Evolutionary conservation across 2,888 invertebrate species (phyloP).

Genomic region (Dolichopus griseipennis): DNA sequence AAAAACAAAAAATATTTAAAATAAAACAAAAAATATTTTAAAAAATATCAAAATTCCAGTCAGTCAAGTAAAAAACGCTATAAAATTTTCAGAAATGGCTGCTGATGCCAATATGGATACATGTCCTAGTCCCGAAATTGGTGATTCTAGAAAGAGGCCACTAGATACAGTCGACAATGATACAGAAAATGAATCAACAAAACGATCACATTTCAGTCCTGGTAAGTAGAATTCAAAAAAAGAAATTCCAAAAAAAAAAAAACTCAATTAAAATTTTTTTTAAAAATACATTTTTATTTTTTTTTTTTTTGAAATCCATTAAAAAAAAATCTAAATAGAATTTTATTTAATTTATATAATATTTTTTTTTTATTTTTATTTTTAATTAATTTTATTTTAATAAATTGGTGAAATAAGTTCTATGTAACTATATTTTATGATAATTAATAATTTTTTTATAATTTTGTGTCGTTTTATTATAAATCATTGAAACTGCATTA

Average conservation of each 20-base stretch:
- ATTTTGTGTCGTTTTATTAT: too few relatives aligned
- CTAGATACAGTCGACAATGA: slow-evolving; percentile 59
- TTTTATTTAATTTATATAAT: neutral
- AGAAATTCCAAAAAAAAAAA: neutral
- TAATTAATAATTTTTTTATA: too few relatives aligned
- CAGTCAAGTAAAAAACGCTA: slow-evolving; percentile 3
- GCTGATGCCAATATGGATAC: slow-evolving; percentile 90
- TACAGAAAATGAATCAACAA: slow-evolving; percentile 79
- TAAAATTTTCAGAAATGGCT: slow-evolving; percentile 53
- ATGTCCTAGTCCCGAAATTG: slow-evolving; percentile 85
- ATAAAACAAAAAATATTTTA: too few relatives aligned
- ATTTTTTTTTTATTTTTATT: too few relatives aligned
- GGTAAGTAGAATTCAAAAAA: slow-evolving; percentile 50
- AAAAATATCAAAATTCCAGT: neutral
- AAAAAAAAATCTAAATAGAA: neutral
- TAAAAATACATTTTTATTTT: neutral
- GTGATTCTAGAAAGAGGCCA: slow-evolving; percentile 81
- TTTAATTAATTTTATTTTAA: neutral
- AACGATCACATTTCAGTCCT: slow-evolving; percentile 84
- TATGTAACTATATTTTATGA: neutral
- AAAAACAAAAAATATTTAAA: neutral
- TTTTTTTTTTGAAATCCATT: too few relatives aligned
- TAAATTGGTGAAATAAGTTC: neutral
- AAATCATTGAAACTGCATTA: too few relatives aligned
- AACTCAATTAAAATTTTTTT: neutral